These are phyloP conservation scores for Nothoprocta pentlandii DNA, from an alignment of 2,113 vertebrate genomes.

Conservation along the genomic window DNA sequence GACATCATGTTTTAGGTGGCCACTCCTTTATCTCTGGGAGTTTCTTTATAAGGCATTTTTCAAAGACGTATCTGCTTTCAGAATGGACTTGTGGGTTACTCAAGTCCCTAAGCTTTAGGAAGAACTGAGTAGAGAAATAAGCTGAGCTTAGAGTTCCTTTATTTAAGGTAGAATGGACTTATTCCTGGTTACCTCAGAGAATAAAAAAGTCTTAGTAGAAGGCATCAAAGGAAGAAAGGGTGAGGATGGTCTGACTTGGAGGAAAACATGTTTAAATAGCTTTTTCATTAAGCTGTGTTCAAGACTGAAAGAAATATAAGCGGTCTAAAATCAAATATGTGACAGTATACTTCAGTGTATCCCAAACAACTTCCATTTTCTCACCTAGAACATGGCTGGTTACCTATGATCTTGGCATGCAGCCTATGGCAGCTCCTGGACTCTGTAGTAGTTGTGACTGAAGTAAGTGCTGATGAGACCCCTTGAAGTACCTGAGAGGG, in stretches of 20 bases:
- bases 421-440: fast-evolving
- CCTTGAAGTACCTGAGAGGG: neutral
- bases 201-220: neutral
- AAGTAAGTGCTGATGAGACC: neutral
- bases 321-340: neutral
- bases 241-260: neutral
- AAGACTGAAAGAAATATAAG: neutral
- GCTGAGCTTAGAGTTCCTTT: neutral
- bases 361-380: neutral
- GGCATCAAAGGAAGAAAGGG: neutral
- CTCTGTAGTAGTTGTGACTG: neutral
- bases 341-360: neutral
- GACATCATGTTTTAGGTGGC: neutral
- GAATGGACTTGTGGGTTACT: neutral
- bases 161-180: neutral
- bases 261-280: neutral
- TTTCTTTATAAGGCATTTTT: neutral
- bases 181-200: neutral
- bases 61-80: neutral
- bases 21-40: fast-evolving
- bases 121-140: neutral
- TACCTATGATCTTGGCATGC: neutral
- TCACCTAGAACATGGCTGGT: neutral
- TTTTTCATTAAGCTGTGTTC: neutral
- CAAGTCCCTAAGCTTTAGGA: neutral